Percentiles rank a stretch among this genome's conserved stretches.
Evolutionary conservation across 2,113 vertebrate genomes (phyloP).

Genomic region (Meles meles): DNA sequence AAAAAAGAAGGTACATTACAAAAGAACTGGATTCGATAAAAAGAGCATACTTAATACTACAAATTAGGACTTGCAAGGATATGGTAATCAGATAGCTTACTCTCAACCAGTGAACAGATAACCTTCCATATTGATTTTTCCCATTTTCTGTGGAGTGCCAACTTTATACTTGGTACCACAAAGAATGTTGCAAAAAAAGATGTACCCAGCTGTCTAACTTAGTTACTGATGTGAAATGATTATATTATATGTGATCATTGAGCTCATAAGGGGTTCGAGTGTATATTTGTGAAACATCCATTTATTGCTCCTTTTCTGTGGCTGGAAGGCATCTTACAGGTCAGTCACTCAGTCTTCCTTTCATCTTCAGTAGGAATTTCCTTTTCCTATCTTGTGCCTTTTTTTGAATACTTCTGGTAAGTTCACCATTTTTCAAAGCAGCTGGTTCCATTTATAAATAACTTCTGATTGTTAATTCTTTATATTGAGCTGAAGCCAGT

Average conservation of each 20-base stretch:
- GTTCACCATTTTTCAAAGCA: neutral
- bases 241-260: neutral
- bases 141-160: neutral
- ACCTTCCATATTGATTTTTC: neutral
- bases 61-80: neutral
- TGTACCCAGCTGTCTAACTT: neutral
- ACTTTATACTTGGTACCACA: neutral
- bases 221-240: neutral
- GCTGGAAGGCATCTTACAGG: neutral
- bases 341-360: neutral
- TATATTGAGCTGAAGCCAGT: neutral
- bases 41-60: neutral
- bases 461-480: constrained; percentile 13
- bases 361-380: constrained; percentile 4
- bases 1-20: neutral
- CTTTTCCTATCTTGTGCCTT: neutral
- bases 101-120: neutral
- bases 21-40: neutral
- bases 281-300: neutral
- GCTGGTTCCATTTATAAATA: constrained; percentile 10
- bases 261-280: neutral
- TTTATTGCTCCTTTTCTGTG: neutral
- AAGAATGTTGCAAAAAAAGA: neutral
- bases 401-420: neutral
- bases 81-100: neutral